A percentile compares a stretch with the other conserved stretches of the same genome.
Conservation (phyloP, 1,140 invertebrate species). For the Sitophilus oryzae region DNA sequence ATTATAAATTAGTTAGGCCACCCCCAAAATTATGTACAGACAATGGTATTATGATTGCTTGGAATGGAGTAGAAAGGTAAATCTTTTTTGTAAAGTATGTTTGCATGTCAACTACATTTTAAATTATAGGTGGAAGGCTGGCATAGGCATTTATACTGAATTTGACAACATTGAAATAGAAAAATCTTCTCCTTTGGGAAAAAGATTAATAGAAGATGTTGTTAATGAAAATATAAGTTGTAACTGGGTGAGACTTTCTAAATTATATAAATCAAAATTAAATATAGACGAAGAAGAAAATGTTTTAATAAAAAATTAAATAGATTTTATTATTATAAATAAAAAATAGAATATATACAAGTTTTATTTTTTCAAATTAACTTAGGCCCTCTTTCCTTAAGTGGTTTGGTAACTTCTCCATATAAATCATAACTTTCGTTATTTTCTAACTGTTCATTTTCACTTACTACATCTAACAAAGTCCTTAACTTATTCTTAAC, state of each 20-base stretch:
- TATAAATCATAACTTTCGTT: slow-evolving; percentile 39
- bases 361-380: slow-evolving; percentile 29
- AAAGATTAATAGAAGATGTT: slow-evolving; percentile 52
- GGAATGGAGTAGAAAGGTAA: slow-evolving; percentile 87
- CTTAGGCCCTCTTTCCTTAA: slow-evolving; percentile 44
- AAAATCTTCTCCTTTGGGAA: slow-evolving; percentile 48
- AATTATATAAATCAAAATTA: slow-evolving; percentile 29
- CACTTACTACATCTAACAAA: slow-evolving; percentile 50
- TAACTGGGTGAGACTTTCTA: slow-evolving; percentile 51
- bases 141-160: slow-evolving; percentile 47
- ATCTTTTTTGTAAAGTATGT: no score
- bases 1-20: slow-evolving; percentile 66
- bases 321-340: not conserved
- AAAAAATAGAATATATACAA: no score
- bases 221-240: slow-evolving; percentile 52
- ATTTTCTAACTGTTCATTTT: slow-evolving; percentile 44
- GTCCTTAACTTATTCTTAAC: slow-evolving; percentile 54
- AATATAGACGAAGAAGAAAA: slow-evolving; percentile 4
- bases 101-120: no score
- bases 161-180: slow-evolving; percentile 49
- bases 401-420: slow-evolving; percentile 18
- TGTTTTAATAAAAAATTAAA: not conserved
- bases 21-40: slow-evolving; percentile 88
- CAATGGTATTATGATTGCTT: slow-evolving; percentile 99
- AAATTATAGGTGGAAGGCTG: slow-evolving; percentile 41